Base-by-base conservation (phyloP, 2,113 vertebrate species). In the Ictalurus furcatus region DNA sequence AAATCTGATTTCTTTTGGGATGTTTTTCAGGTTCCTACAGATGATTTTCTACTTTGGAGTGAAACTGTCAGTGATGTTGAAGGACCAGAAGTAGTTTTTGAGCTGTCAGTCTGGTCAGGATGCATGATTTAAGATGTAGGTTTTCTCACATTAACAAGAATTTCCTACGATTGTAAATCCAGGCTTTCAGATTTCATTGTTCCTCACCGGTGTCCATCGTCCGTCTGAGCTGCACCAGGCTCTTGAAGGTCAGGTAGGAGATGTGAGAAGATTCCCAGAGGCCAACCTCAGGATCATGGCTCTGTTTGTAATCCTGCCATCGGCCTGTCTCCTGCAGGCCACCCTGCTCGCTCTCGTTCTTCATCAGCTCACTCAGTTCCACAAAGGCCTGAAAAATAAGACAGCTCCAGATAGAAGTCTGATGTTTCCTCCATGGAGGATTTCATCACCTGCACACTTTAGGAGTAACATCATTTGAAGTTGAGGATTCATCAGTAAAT, bases 161-260 rank as follows among this genome's bases (percentile, higher is more conserved):
- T 28, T 28, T 65, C 25, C 25, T 65, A 28, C 3, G 1, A 13
- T 25, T 30, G 12, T 5, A 3, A 69, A 69, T 30, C 12, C 28
- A 69, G 28, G 11, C n/a, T 69, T 30, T 69, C 28, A 30, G 65
- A 69, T 69, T 69, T 69, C 12, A n/a, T 13, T 23, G 37, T 86
- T 56, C 13, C 56, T 90, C 44, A 99, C 98, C 97, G 90, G 95
- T 97, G 92, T 81, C 91, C 86, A 99, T 93, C 92, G 94, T 93
- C 86, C 79, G 93, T 28, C 92, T 95, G 48, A 98, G 93, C 79
- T 97, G 95, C 89, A 97, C 92, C 61, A 99, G 97, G 92, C 97
- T 98, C 94, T 94, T 97, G 94, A 99, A 98, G 91, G 96, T 98
- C 91, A 99, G 96, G 92, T 96, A 97, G 88, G 98, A 96, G 89